phyloP scores from a whole-genome alignment of 2,797 vertebrate species.

The Enteromius mattozi region DNA sequence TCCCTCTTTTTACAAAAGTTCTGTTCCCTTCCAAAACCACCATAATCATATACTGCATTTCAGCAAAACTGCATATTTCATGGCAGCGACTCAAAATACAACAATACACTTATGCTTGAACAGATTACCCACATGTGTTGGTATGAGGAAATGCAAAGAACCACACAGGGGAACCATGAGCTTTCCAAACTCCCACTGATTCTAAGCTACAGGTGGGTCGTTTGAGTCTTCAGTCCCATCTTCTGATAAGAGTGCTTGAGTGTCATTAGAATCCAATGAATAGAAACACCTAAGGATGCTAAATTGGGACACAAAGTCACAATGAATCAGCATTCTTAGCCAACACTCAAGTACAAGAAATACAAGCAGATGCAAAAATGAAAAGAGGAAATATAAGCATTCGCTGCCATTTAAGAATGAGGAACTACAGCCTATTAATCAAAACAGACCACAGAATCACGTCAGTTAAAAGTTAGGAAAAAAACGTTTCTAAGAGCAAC shows the following conservation, averaged over 20 bases:
- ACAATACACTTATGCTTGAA: background rate
- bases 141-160: conserved; percentile 4
- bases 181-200: background rate
- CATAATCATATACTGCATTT: conserved; percentile 8
- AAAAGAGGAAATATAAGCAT: conserved; percentile 13
- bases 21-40: background rate
- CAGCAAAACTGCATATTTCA: background rate
- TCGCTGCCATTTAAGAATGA: background rate
- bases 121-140: background rate
- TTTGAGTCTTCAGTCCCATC: conserved; percentile 63
- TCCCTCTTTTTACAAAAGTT: background rate
- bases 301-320: conserved; percentile 20
- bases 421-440: background rate
- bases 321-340: conserved; percentile 43
- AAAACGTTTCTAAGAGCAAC: background rate
- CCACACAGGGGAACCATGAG: background rate
- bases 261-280: conserved; percentile 42
- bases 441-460: background rate
- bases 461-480: background rate
- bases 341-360: background rate
- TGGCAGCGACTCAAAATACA: background rate
- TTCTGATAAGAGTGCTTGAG: conserved; percentile 54
- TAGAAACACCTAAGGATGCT: conserved; percentile 43
- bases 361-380: background rate
- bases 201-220: conserved; percentile 41